Evolutionary conservation across 1,140 invertebrate genomes (phyloP).

Genomic region (Eriosoma lanigerum): DNA sequence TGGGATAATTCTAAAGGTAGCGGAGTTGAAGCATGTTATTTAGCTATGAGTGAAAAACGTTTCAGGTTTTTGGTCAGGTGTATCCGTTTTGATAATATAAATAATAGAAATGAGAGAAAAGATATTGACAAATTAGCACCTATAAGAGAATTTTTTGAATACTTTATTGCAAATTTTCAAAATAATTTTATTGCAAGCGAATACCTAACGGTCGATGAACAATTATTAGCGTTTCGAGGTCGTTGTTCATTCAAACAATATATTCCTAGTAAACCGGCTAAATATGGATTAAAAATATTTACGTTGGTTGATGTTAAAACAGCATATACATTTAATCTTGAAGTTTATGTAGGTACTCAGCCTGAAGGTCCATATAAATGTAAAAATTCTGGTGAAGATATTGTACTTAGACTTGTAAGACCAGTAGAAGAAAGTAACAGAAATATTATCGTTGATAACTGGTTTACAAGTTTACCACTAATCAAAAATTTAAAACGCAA

Average conservation of each 20-base stretch:
- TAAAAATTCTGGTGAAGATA: slow-evolving; percentile 54
- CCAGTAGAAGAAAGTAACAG: slow-evolving; percentile 13
- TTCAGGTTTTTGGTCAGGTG: slow-evolving; percentile 55
- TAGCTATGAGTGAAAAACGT: slow-evolving; percentile 54
- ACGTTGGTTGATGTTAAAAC: slow-evolving; percentile 55
- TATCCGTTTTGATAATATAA: slow-evolving; percentile 57
- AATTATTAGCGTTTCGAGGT: slow-evolving; percentile 57
- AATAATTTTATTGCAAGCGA: slow-evolving; percentile 55
- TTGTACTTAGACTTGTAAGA: slow-evolving; percentile 14
- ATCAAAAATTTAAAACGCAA: slow-evolving; percentile 55
- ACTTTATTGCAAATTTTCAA: slow-evolving; percentile 51
- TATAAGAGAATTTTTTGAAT: slow-evolving; percentile 52
- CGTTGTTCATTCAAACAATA: slow-evolving; percentile 59
- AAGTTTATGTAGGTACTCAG: slow-evolving; percentile 56
- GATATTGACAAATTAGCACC: slow-evolving; percentile 57
- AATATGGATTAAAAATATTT: slow-evolving; percentile 60
- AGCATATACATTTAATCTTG: slow-evolving; percentile 56
- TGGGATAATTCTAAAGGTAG: slow-evolving; percentile 55
- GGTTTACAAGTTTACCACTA: slow-evolving; percentile 57
- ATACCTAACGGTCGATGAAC: slow-evolving; percentile 57
- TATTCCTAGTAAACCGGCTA: slow-evolving; percentile 58
- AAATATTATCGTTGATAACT: slow-evolving; percentile 57
- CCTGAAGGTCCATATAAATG: slow-evolving; percentile 56
- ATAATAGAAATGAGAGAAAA: slow-evolving; percentile 54
- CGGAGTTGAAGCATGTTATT: slow-evolving; percentile 54